These are phyloP conservation scores for Oscheius sp. DNA, from an alignment of 2,888 invertebrate genomes.

Conservation along the genomic window DNA sequence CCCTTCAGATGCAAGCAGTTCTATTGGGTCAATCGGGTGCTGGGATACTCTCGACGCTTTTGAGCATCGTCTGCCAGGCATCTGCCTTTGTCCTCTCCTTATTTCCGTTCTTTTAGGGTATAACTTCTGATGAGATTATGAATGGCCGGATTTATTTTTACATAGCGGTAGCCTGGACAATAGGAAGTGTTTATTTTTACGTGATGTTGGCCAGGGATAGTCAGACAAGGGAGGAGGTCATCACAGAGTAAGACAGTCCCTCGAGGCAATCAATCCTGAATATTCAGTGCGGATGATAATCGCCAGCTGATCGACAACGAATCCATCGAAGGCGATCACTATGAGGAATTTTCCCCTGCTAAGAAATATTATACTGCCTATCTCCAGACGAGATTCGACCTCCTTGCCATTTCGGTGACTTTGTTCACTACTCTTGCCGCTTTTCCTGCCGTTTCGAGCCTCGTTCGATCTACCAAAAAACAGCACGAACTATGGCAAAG, in stretches of 20 bases:
- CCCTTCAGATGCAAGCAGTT: slow-evolving; percentile 55
- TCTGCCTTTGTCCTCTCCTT: neutral
- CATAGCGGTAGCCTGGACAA: slow-evolving; percentile 49
- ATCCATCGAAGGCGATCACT: neutral
- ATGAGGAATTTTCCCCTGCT: neutral
- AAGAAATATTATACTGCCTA: slow-evolving; percentile 12
- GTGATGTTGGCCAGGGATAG: slow-evolving; percentile 38
- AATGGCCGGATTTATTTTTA: slow-evolving; percentile 57
- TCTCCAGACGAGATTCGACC: slow-evolving; percentile 21
- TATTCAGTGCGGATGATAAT: slow-evolving; percentile 10
- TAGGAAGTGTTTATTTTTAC: slow-evolving; percentile 50
- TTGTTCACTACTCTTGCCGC: slow-evolving; percentile 51
- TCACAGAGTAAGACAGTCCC: neutral
- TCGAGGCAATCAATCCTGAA: neutral
- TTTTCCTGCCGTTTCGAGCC: slow-evolving; percentile 56
- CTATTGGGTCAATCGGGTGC: slow-evolving; percentile 58
- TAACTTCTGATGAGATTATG: slow-evolving; percentile 49
- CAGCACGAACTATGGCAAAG: slow-evolving; percentile 56
- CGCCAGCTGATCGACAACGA: slow-evolving; percentile 1
- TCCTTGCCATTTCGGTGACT: slow-evolving; percentile 33
- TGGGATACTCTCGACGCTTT: slow-evolving; percentile 49
- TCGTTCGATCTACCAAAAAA: slow-evolving; percentile 46
- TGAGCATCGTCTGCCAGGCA: slow-evolving; percentile 43
- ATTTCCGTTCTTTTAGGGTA: slow-evolving; percentile 40
- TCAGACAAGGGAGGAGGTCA: slow-evolving; percentile 1